A percentile compares a stretch with the other conserved stretches of the same genome.
Evolutionary conservation across 2,888 invertebrate genomes (phyloP).

Genomic region (Lottia gigantea): DNA sequence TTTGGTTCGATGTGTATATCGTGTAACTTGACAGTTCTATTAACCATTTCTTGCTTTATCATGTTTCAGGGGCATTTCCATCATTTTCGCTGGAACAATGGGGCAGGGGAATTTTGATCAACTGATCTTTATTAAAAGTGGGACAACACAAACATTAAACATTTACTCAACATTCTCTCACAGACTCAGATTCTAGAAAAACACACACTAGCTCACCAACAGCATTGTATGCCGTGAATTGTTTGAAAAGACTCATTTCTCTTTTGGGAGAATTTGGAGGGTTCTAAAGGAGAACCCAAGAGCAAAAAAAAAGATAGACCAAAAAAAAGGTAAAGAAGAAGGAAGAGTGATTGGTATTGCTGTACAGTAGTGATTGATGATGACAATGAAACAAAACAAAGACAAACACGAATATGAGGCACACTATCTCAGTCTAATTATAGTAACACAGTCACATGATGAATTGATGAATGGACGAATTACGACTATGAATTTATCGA

Average conservation of each 20-base stretch:
- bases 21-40: too few species aligned
- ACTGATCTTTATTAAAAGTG: too few species aligned
- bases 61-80: too few species aligned
- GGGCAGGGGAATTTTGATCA: too few species aligned
- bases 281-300: slow-evolving; percentile 62
- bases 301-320: slow-evolving; percentile 32
- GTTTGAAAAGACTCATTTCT: slow-evolving; percentile 2
- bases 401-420: slow-evolving; percentile 3
- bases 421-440: background rate
- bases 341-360: background rate
- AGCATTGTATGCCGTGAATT: too few species aligned
- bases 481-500: background rate
- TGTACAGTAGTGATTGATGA: background rate
- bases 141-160: too few species aligned
- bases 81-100: too few species aligned
- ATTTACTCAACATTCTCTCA: too few species aligned
- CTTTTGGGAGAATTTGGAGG: slow-evolving; percentile 53
- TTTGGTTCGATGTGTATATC: too few species aligned
- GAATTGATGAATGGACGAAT: background rate
- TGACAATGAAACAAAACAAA: background rate
- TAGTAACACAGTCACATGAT: background rate
- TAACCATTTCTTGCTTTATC: too few species aligned
- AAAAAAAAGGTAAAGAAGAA: slow-evolving; percentile 15
- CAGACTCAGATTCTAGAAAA: too few species aligned
- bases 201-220: too few species aligned